These are phyloP conservation scores for Cololabis saira DNA, from an alignment of 2,113 vertebrate species.

Conservation along the genomic window DNA sequence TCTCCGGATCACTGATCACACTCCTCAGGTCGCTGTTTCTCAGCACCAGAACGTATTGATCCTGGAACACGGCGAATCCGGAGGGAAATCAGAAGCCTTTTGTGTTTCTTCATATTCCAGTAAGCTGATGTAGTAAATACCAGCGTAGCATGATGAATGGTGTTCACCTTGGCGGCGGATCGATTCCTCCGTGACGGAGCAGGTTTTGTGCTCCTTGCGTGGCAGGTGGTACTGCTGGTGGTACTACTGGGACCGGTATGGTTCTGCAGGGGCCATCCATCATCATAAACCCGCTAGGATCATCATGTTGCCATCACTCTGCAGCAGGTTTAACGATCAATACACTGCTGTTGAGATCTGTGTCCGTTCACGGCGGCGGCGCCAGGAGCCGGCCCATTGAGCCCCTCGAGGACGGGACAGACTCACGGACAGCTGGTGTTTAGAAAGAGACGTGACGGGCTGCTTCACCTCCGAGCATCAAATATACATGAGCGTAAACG, in stretches of 20 bases:
- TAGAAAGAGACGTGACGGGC: not conserved
- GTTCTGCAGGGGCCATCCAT: conserved; percentile 16
- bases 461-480: no score
- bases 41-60: conserved; percentile 49
- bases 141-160: conserved; percentile 41
- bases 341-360: conserved; percentile 6
- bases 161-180: conserved; percentile 27
- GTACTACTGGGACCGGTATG: not conserved
- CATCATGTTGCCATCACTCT: conserved; percentile 21
- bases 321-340: conserved; percentile 23
- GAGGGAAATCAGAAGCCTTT: conserved; percentile 62
- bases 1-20: conserved; percentile 18
- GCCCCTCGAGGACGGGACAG: not conserved
- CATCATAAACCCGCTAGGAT: conserved; percentile 33
- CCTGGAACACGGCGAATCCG: conserved; percentile 15
- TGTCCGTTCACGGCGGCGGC: not conserved
- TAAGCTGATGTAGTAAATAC: conserved; percentile 29
- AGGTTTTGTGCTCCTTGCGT: conserved; percentile 26
- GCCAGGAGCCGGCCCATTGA: not conserved
- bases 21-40: conserved; percentile 39
- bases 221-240: conserved; percentile 14
- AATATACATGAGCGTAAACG: not conserved
- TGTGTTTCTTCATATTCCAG: conserved; percentile 45
- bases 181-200: conserved; percentile 55
- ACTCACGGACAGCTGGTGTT: not conserved